A percentile compares a stretch with the other conserved stretches of the same genome.
Evolutionary conservation across 2,888 invertebrate genomes (phyloP).

Genomic region (Carabus problematicus): DNA sequence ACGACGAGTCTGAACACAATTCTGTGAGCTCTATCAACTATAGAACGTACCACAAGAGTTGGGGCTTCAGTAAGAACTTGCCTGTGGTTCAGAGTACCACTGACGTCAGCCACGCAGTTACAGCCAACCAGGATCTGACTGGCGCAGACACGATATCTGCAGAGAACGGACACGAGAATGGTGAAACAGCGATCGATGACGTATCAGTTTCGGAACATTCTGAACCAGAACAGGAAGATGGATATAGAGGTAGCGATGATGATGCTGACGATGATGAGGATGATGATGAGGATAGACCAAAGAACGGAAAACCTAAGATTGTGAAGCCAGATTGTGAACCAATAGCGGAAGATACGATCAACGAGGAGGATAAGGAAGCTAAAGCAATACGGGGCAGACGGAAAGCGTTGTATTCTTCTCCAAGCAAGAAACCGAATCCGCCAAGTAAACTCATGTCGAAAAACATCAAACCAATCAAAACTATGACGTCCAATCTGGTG

Average conservation of each 20-base stretch:
- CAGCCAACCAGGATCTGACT: neutral
- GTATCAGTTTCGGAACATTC: conserved; percentile 7
- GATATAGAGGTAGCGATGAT: conserved; percentile 20
- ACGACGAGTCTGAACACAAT: conserved; percentile 73
- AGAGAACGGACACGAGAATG: neutral
- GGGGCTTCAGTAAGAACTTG: conserved; percentile 62
- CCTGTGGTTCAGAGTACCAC: conserved; percentile 57
- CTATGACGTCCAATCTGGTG: conserved; percentile 54
- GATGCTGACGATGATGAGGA: conserved; percentile 59
- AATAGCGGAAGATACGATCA: conserved; percentile 52
- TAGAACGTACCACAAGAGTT: conserved; percentile 66
- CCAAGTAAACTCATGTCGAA: conserved; percentile 48
- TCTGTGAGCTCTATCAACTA: conserved; percentile 66
- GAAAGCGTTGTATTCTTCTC: conserved; percentile 67
- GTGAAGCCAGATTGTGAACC: conserved; percentile 70
- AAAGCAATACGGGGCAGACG: conserved; percentile 66
- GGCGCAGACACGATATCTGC: too few relatives aligned
- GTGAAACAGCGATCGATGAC: neutral
- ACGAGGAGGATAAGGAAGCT: conserved; percentile 54
- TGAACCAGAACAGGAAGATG: conserved; percentile 13
- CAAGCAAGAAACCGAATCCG: conserved; percentile 45
- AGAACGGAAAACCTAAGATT: conserved; percentile 45
- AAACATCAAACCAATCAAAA: conserved; percentile 52
- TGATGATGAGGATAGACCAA: conserved; percentile 60
- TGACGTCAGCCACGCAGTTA: conserved; percentile 56